Conservation (phyloP, 2,113 vertebrate species). For the Spheniscus mendiculus region DNA sequence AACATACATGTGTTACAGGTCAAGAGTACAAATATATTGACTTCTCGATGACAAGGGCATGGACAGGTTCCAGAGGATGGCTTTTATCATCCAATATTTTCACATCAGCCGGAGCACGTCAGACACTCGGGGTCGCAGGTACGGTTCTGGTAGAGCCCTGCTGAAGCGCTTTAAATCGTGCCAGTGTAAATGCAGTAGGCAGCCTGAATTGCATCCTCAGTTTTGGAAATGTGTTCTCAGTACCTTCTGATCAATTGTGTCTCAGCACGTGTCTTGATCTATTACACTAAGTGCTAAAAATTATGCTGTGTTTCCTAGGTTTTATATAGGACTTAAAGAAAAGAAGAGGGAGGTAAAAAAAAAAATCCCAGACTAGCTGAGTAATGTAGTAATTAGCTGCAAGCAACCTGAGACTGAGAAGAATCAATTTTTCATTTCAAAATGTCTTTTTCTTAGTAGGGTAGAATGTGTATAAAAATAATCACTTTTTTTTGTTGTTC, state of each 20-base stretch:
- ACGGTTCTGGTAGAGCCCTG: not conserved
- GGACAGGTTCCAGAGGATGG: not conserved
- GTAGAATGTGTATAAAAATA: not conserved
- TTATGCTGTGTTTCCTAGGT: rapidly evolving
- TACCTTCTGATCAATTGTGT: not conserved
- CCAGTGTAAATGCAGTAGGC: not conserved
- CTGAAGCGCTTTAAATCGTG: not conserved
- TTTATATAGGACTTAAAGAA: not conserved
- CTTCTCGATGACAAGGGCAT: not conserved
- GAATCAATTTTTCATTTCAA: not conserved
- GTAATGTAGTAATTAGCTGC: not conserved
- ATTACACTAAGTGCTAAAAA: not conserved
- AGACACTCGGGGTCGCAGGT: not conserved
- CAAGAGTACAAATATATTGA: not conserved
- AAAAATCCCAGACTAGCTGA: not conserved
- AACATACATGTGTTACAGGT: not conserved
- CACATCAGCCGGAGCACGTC: rapidly evolving
- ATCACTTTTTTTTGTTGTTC: not conserved
- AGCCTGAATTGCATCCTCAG: not conserved
- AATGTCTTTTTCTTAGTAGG: not conserved
- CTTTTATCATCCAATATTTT: not conserved
- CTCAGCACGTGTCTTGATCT: not conserved
- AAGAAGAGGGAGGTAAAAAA: not conserved
- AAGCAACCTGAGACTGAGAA: not conserved
- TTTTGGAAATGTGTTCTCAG: not conserved